Conservation (phyloP, 1,140 invertebrate species). For the Druon quercuslanigerum region DNA sequence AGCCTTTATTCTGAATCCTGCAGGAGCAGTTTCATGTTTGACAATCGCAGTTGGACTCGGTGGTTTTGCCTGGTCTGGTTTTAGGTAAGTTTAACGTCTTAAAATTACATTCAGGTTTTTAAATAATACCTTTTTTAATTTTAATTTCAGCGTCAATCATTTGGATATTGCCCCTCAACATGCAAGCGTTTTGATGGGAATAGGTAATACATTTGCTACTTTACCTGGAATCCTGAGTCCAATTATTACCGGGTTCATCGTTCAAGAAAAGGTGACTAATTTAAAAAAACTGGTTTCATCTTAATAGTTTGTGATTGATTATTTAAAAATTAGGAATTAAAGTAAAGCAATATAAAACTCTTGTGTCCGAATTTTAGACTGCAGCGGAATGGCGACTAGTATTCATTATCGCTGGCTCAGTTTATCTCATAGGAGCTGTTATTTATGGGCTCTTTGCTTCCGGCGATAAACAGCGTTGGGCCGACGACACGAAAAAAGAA, state of each 20-base stretch:
- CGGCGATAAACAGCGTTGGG: conserved; percentile 88
- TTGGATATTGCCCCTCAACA: conserved; percentile 90
- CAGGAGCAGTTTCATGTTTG: conserved; percentile 83
- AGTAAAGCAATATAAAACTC: conserved; percentile 24
- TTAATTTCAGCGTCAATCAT: conserved; percentile 85
- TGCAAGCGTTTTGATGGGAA: conserved; percentile 89
- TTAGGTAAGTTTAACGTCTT: conserved; percentile 77
- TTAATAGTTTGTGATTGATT: background rate
- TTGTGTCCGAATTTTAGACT: conserved; percentile 75
- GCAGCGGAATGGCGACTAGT: conserved; percentile 87
- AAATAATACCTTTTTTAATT: conserved; percentile 81
- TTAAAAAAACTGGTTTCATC: conserved; percentile 12
- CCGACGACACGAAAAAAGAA: conserved; percentile 72
- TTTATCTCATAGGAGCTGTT: conserved; percentile 87
- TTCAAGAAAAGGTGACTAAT: conserved; percentile 79
- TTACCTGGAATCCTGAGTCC: conserved; percentile 92
- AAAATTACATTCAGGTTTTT: conserved; percentile 9
- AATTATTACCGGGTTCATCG: conserved; percentile 85
- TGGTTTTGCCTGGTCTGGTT: conserved; percentile 92
- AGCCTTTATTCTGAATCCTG: conserved; percentile 81
- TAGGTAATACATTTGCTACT: conserved; percentile 92
- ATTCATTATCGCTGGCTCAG: conserved; percentile 86
- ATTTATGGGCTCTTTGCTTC: conserved; percentile 88
- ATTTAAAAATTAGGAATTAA: conserved; percentile 3
- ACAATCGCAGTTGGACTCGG: conserved; percentile 91